Evolutionary conservation across 2,888 invertebrate species (phyloP).

Genomic region (Crocallis elinguaria): DNA sequence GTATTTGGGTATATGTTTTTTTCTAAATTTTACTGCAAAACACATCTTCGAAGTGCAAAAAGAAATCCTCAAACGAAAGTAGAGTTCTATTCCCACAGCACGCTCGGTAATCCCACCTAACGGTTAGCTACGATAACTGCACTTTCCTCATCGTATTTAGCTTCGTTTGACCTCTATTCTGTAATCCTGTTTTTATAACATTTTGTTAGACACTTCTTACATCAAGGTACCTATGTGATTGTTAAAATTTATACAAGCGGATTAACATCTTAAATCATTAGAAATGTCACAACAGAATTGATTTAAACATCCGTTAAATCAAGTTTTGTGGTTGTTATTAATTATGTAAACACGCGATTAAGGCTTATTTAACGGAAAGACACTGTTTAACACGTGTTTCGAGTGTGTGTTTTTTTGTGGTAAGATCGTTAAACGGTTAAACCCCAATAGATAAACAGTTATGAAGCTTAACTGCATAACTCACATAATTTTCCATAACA

Average conservation of each 20-base stretch:
- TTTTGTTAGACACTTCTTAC: neutral
- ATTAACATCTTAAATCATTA: too few species aligned
- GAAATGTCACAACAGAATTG: too few species aligned
- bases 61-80: conserved; percentile 10
- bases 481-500: conserved; percentile 12
- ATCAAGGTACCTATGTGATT: neutral
- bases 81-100: conserved; percentile 17
- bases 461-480: neutral
- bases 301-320: too few species aligned
- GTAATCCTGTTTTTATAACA: conserved; percentile 4
- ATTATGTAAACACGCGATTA: too few species aligned
- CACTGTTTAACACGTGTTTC: too few species aligned
- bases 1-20: neutral
- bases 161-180: conserved; percentile 14
- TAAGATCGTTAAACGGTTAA: too few species aligned
- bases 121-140: conserved; percentile 28
- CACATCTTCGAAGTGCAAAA: neutral
- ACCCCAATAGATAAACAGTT: neutral
- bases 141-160: conserved; percentile 4
- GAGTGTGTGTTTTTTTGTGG: too few species aligned
- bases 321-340: too few species aligned
- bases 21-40: neutral
- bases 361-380: too few species aligned
- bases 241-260: too few species aligned
- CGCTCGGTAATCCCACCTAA: conserved; percentile 23